Evolutionary conservation across 2,888 invertebrate genomes (phyloP).

Genomic region (Ennomos erosarius): DNA sequence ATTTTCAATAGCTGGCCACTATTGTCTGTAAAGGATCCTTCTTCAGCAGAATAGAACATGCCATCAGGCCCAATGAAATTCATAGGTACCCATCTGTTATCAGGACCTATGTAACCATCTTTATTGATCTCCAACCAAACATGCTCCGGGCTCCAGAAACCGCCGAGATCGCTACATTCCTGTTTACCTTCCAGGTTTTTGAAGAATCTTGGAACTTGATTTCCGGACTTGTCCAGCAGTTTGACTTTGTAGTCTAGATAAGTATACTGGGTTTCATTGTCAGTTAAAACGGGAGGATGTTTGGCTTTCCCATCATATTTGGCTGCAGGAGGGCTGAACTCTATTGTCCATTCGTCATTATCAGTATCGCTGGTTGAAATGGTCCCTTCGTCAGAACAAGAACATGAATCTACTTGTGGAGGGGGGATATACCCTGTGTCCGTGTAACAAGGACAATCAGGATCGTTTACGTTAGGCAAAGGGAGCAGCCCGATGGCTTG

Average conservation of each 20-base stretch:
- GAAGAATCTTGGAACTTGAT: constrained; percentile 71
- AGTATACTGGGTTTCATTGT: constrained; percentile 67
- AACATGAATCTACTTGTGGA: constrained; percentile 69
- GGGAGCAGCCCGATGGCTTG: constrained; percentile 76
- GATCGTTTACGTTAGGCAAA: constrained; percentile 68
- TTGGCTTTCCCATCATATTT: constrained; percentile 71
- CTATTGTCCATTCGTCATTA: constrained; percentile 76
- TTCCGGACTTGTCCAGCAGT: constrained; percentile 71
- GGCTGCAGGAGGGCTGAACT: constrained; percentile 75
- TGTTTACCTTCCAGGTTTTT: constrained; percentile 76
- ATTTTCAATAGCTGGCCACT: constrained; percentile 60
- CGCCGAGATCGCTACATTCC: constrained; percentile 77
- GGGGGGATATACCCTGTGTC: constrained; percentile 46
- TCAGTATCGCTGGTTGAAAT: constrained; percentile 74
- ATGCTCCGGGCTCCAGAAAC: constrained; percentile 70
- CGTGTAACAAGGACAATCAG: constrained; percentile 71
- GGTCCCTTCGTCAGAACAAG: constrained; percentile 70
- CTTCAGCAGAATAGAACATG: constrained; percentile 70
- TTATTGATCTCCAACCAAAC: constrained; percentile 76
- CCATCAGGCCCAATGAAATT: constrained; percentile 77
- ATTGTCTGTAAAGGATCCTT: constrained; percentile 67
- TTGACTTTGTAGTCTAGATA: constrained; percentile 79
- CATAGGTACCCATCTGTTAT: constrained; percentile 75
- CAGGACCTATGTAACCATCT: constrained; percentile 76
- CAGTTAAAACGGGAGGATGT: constrained; percentile 55